Evolutionary conservation across 1,140 invertebrate genomes (phyloP).

Genomic region (Hormaphis cornu): DNA sequence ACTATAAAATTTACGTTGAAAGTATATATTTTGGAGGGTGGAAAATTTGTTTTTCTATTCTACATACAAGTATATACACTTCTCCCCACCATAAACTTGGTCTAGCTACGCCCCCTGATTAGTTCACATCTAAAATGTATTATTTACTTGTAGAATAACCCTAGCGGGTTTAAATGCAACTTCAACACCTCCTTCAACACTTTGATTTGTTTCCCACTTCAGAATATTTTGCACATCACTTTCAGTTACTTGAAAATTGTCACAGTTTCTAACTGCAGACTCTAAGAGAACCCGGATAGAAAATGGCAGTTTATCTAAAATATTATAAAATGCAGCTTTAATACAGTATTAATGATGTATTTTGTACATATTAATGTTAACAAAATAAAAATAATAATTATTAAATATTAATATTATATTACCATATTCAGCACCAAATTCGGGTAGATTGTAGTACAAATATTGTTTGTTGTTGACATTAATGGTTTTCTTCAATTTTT

Average conservation of each 20-base stretch:
- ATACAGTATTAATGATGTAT: not conserved
- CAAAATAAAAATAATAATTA: not conserved
- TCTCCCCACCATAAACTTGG: too few relatives aligned
- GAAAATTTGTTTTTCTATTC: too few relatives aligned
- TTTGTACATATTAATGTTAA: not conserved
- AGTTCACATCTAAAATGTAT: not conserved
- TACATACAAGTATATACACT: too few relatives aligned
- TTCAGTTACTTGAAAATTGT: slow-evolving; percentile 81
- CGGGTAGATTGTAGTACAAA: slow-evolving; percentile 64
- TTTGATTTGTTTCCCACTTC: slow-evolving; percentile 76
- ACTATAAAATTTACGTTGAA: too few relatives aligned
- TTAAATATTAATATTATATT: slow-evolving; percentile 39
- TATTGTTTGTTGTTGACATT: slow-evolving; percentile 55
- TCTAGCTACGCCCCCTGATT: too few relatives aligned
- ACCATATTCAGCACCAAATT: slow-evolving; percentile 68
- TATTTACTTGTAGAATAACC: slow-evolving; percentile 80
- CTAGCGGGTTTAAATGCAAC: slow-evolving; percentile 91
- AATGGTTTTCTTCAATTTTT: slow-evolving; percentile 56
- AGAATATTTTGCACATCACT: slow-evolving; percentile 84
- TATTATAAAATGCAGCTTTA: not conserved
- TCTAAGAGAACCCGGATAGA: slow-evolving; percentile 89
- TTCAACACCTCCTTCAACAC: slow-evolving; percentile 64
- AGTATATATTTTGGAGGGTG: too few relatives aligned
- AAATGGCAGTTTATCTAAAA: slow-evolving; percentile 73
- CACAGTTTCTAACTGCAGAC: slow-evolving; percentile 90